Evolutionary conservation across 1,140 invertebrate genomes (phyloP).

Genomic region (Amyelois transitella): DNA sequence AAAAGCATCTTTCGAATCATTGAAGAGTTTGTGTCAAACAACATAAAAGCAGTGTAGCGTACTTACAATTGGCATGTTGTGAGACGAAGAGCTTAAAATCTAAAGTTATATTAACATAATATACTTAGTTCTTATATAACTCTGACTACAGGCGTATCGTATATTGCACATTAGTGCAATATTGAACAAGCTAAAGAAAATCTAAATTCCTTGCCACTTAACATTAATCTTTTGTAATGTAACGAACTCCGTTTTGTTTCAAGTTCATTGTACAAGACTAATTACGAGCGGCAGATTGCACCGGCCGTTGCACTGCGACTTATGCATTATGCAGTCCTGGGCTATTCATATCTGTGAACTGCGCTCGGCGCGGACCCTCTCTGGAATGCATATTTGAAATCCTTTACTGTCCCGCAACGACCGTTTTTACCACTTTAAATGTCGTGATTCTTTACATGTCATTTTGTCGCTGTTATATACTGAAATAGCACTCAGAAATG

Average conservation of each 20-base stretch:
- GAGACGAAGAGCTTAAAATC: no score
- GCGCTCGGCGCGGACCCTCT: background rate
- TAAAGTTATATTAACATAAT: no score
- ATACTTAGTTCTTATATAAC: no score
- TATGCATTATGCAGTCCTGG: slow-evolving; percentile 24
- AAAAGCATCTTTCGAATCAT: no score
- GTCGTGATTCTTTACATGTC: background rate
- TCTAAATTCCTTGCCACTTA: background rate
- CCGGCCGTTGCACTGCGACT: slow-evolving; percentile 26
- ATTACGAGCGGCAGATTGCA: slow-evolving; percentile 36
- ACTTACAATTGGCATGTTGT: no score
- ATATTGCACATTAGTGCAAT: no score
- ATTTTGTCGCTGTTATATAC: background rate
- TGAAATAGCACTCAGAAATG: background rate
- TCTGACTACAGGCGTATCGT: no score
- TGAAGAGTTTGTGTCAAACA: no score
- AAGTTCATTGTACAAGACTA: slow-evolving; percentile 16
- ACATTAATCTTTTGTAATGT: background rate
- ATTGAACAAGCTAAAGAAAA: no score
- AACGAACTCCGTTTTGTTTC: background rate
- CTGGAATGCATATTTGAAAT: background rate
- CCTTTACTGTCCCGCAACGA: background rate
- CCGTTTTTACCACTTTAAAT: background rate
- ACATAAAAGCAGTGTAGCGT: no score
- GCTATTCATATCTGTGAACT: background rate